Base-by-base conservation (phyloP, 2,888 invertebrate genomes). In the Perizoma affinitatum region DNA sequence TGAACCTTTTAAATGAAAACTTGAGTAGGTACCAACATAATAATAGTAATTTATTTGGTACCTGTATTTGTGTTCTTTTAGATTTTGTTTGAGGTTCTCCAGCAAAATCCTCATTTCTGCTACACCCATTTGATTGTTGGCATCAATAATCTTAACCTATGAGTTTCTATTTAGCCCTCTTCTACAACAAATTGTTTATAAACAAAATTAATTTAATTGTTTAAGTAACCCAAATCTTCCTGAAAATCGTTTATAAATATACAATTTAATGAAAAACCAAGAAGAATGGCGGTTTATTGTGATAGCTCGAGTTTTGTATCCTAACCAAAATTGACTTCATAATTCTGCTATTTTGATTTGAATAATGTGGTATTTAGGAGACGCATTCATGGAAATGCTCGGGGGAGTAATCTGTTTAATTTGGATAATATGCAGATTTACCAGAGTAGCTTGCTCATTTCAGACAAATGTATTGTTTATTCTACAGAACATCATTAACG, bases 291-390 rank as follows among this genome's bases (percentile, higher is more conserved):
- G 70, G 52, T 49, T 68, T 66, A 59, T 65, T 68, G 71, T 52
- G 46, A 59, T 71, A 62, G 62, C 56, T 69, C 69, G 66, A 68
- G 69, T 74, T 75, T 70, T 72, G 67, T 72, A 75, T 79, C 67
- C 66, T 67, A 64, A 68, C 61, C 67, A 67, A 70, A 78, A 79
- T 78, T 77, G 72, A 78, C 79, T 80, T 76, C 74, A 75, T 80
- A 78, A 78, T 79, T 71, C 76, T 75, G 69, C 67, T 73, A 78
- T 80, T 80, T 79, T 78, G 76, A 83, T 83, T 79, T 83, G 76
- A 83, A 82, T 83, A 82, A 79, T 77, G 75, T 69, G 70, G 73
- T 76, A 74, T 79, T 80, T 77, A 77, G 71, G 60, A 68, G 72
- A 66, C 66, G 67, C 67, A 66, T 69, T 63, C 62, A 53, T 46